Conservation (phyloP, 2,888 invertebrate species). For the Pheosia gnoma region DNA sequence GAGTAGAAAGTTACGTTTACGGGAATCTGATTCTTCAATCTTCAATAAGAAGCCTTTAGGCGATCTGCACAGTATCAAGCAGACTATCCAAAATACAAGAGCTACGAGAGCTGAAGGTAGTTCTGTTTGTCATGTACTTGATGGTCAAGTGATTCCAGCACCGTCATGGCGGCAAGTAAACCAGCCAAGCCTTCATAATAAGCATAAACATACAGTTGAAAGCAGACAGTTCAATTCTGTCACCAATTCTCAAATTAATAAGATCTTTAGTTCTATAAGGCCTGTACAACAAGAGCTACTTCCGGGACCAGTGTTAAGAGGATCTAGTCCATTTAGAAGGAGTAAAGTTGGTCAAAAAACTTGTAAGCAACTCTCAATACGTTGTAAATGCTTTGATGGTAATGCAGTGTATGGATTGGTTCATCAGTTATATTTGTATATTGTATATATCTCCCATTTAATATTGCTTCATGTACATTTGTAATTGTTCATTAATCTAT, state of each 20-base stretch:
- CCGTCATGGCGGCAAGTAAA: slow-evolving; percentile 66
- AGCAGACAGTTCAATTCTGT: slow-evolving; percentile 40
- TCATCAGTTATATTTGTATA: slow-evolving; percentile 6
- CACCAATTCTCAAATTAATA: slow-evolving; percentile 51
- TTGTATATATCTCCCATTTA: slow-evolving; percentile 12
- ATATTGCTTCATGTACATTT: neutral
- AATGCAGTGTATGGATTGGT: neutral
- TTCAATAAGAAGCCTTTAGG: slow-evolving; percentile 51
- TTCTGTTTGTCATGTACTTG: slow-evolving; percentile 66
- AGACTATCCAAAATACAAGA: slow-evolving; percentile 67
- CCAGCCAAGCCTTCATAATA: slow-evolving; percentile 42
- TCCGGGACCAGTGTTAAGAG: slow-evolving; percentile 50
- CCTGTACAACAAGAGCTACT: slow-evolving; percentile 36
- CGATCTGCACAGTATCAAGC: slow-evolving; percentile 65
- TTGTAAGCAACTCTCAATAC: slow-evolving; percentile 42
- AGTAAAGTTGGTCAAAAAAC: slow-evolving; percentile 43
- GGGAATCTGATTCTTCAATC: slow-evolving; percentile 49
- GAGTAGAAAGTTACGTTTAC: slow-evolving; percentile 64
- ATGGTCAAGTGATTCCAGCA: slow-evolving; percentile 67
- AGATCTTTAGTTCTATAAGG: slow-evolving; percentile 48
- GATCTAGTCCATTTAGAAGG: slow-evolving; percentile 51
- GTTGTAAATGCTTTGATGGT: neutral
- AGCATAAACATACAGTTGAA: slow-evolving; percentile 23
- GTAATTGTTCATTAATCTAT: neutral
- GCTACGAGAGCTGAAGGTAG: slow-evolving; percentile 65